A percentile compares a stretch with the other conserved stretches of the same genome.
These are phyloP conservation scores for Amniataba percoides DNA, from an alignment of 2,797 vertebrate genomes.

Conservation along the genomic window DNA sequence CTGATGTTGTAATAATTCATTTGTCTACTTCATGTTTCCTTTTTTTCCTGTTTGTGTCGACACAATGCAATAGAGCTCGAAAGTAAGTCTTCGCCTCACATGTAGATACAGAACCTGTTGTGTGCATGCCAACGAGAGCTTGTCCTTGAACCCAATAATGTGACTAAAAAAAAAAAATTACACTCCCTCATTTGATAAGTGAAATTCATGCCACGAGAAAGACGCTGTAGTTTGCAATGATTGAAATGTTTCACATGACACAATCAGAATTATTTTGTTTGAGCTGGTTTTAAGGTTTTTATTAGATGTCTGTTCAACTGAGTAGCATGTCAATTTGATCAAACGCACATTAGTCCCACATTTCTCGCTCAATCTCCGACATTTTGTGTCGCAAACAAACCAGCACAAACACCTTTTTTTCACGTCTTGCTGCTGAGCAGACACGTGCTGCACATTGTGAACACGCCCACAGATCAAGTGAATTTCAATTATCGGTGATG, in stretches of 20 bases:
- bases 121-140: conserved; percentile 97
- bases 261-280: conserved; percentile 27
- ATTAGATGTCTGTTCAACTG: conserved; percentile 17
- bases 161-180: conserved; percentile 87
- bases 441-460: conserved; percentile 44
- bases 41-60: conserved; percentile 93
- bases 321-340: conserved; percentile 49
- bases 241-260: conserved; percentile 36
- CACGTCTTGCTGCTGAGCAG: conserved; percentile 16
- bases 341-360: conserved; percentile 40
- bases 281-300: conserved; percentile 28
- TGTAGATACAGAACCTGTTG: conserved; percentile 91
- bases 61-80: conserved; percentile 99
- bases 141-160: conserved; percentile 91
- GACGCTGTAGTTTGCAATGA: conserved; percentile 20
- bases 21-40: conserved; percentile 99
- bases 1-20: conserved; percentile 90
- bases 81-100: conserved; percentile 98
- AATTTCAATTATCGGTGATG: conserved; percentile 89
- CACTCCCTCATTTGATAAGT: conserved; percentile 98
- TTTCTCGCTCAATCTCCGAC: conserved; percentile 17
- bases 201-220: conserved; percentile 89
- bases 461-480: conserved; percentile 70
- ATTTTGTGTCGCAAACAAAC: conserved; percentile 34
- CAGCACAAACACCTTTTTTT: conserved; percentile 31